These are phyloP conservation scores for Fistularia commersonii DNA, from an alignment of 2,797 vertebrate genomes.

Conservation along the genomic window DNA sequence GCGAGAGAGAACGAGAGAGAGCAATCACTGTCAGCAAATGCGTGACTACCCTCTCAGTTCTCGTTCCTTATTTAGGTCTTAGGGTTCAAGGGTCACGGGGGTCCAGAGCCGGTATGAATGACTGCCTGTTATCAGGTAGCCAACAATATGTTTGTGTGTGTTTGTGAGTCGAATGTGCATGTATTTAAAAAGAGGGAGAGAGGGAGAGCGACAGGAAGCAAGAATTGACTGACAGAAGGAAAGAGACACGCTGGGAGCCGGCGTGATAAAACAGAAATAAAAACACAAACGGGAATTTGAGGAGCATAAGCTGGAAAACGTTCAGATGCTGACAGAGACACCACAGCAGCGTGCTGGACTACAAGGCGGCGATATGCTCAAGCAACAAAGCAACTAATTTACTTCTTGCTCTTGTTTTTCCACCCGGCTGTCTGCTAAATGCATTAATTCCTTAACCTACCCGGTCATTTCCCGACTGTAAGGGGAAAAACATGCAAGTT, in stretches of 20 bases:
- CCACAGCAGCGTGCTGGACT: neutral
- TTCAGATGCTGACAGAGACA: neutral
- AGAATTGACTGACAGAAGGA: slow-evolving; percentile 29
- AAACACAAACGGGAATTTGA: neutral
- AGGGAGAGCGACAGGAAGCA: slow-evolving; percentile 30
- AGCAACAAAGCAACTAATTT: neutral
- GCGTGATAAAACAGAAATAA: neutral
- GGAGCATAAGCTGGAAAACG: neutral
- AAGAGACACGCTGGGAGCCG: neutral
- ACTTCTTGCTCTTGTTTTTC: neutral
- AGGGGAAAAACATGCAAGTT: too few species aligned
- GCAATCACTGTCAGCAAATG: slow-evolving; percentile 34
- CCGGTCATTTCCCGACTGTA: too few species aligned
- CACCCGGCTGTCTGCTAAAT: too few species aligned
- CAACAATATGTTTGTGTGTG: slow-evolving; percentile 40
- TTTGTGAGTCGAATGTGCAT: slow-evolving; percentile 2
- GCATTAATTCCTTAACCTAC: too few species aligned
- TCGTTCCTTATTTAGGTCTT: slow-evolving; percentile 58
- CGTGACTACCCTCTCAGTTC: slow-evolving; percentile 38
- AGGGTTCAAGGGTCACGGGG: slow-evolving; percentile 54
- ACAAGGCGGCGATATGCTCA: neutral
- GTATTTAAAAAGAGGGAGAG: slow-evolving; percentile 14
- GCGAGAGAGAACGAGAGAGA: neutral
- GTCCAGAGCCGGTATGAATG: slow-evolving; percentile 54
- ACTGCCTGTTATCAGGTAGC: slow-evolving; percentile 62